Conservation (phyloP, 1,140 invertebrate genomes). For the Zeugodacus cucurbitae region DNA sequence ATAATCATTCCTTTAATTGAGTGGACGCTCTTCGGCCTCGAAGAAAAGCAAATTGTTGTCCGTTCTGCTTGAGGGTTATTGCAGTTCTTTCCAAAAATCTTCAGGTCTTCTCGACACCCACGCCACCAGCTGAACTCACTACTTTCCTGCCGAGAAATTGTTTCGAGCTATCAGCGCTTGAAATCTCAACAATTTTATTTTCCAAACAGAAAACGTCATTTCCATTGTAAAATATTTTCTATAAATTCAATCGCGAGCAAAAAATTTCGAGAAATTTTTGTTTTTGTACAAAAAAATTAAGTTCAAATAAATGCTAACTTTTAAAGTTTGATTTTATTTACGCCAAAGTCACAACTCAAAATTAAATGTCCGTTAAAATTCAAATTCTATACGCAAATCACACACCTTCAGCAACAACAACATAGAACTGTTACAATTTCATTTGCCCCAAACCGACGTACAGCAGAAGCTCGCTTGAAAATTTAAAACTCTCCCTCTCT, state of each 20-base stretch:
- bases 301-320: neutral
- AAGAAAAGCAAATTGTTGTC: too few species aligned
- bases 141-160: neutral
- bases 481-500: neutral
- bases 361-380: conserved; percentile 32
- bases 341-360: neutral
- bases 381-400: neutral
- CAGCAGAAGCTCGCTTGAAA: neutral
- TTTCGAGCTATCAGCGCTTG: neutral
- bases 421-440: neutral
- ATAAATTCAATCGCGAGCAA: conserved; percentile 17
- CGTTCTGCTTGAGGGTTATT: too few species aligned
- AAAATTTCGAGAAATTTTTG: conserved; percentile 12
- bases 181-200: neutral
- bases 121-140: neutral
- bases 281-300: neutral
- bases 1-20: too few species aligned
- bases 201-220: neutral
- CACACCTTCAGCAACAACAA: neutral
- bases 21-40: too few species aligned
- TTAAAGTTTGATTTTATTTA: neutral
- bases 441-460: neutral
- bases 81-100: too few species aligned
- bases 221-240: neutral
- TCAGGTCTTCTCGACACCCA: neutral